These are phyloP conservation scores for Bombus soroeensis DNA, from an alignment of 1,140 invertebrate species.

Conservation along the genomic window DNA sequence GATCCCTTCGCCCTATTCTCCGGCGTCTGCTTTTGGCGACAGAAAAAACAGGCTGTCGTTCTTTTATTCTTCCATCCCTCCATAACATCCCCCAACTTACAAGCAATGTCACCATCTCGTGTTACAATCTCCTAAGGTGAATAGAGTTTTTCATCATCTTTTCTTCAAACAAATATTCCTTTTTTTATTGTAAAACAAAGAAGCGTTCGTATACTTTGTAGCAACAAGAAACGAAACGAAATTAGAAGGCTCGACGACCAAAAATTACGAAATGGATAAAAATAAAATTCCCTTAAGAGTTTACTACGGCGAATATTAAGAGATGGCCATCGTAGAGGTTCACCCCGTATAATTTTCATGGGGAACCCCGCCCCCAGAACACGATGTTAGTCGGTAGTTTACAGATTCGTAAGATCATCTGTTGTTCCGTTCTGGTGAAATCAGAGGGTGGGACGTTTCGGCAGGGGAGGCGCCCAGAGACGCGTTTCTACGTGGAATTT, in stretches of 20 bases:
- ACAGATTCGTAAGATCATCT: slow-evolving; percentile 56
- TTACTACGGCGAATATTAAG: slow-evolving; percentile 22
- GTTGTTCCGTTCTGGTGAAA: slow-evolving; percentile 47
- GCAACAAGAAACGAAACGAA: neutral
- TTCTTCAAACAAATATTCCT: neutral
- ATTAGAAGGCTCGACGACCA: neutral
- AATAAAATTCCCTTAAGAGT: neutral
- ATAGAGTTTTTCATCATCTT: neutral
- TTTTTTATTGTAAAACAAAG: neutral
- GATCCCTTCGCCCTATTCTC: slow-evolving; percentile 27
- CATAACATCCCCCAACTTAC: neutral
- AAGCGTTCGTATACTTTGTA: neutral
- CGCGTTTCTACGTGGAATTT: slow-evolving; percentile 11
- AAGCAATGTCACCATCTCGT: slow-evolving; percentile 14
- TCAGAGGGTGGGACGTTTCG: slow-evolving; percentile 51
- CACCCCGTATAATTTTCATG: slow-evolving; percentile 52
- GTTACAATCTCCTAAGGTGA: neutral
- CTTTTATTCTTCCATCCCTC: slow-evolving; percentile 37
- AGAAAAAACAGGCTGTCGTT: slow-evolving; percentile 13
- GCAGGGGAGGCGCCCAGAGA: slow-evolving; percentile 22
- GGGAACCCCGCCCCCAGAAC: slow-evolving; percentile 3
- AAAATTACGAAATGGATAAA: neutral
- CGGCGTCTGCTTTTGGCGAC: neutral
- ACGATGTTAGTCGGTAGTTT: slow-evolving; percentile 38
- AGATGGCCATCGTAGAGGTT: slow-evolving; percentile 21